These are phyloP conservation scores for Porites lobata DNA, from an alignment of 92 coral and sea anemone species.

Conservation along the genomic window DNA sequence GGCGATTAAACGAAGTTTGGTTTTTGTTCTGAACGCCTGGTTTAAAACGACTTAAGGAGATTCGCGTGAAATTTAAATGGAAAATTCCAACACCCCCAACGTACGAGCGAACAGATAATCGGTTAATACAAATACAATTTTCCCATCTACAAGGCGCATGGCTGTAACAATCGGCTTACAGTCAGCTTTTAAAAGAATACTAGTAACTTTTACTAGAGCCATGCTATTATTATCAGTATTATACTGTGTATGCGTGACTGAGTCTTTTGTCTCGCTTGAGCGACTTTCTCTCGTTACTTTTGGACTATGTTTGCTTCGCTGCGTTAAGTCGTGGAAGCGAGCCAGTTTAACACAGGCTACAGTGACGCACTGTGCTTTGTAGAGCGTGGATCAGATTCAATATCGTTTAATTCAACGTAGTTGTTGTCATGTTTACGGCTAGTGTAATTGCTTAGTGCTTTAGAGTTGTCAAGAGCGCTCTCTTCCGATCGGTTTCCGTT, in stretches of 20 bases:
- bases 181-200: not conserved
- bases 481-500: slow-evolving; percentile 7
- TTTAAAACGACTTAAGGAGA: not conserved
- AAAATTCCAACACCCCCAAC: slow-evolving; percentile 21
- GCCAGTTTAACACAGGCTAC: not conserved
- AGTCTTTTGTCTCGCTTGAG: slow-evolving; percentile 40
- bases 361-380: slow-evolving; percentile 1
- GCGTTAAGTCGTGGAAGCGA: not conserved
- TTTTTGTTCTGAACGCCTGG: not conserved
- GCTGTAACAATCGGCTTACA: slow-evolving; percentile 12
- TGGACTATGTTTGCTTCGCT: not conserved
- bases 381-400: not conserved
- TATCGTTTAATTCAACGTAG: not conserved
- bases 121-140: slow-evolving; percentile 34
- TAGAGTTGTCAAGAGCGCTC: slow-evolving; percentile 12
- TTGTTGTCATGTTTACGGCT: slow-evolving; percentile 26
- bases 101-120: slow-evolving; percentile 34
- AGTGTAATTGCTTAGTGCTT: not conserved
- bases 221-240: not conserved
- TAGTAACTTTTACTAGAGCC: slow-evolving; percentile 6
- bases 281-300: slow-evolving; percentile 15
- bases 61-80: slow-evolving; percentile 25
- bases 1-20: slow-evolving; percentile 19
- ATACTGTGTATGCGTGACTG: slow-evolving; percentile 29
- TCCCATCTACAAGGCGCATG: slow-evolving; percentile 19